Base-by-base conservation (phyloP, 2,888 invertebrate species). In the Tenthredo distinguenda region DNA sequence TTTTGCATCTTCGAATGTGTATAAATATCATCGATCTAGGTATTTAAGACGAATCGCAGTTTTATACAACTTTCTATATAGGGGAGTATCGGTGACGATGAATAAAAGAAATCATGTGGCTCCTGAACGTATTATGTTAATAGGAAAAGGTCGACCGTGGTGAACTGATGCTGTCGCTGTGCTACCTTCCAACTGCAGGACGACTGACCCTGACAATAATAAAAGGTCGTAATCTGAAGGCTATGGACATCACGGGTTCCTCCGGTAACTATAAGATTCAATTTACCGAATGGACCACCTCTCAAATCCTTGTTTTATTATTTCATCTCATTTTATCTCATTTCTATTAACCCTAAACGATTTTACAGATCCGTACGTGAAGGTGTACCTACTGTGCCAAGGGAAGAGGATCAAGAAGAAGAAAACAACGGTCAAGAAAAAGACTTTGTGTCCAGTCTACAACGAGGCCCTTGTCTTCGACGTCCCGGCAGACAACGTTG, bases 381-480 rank as follows among this genome's bases (percentile, higher is more conserved):
- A 99, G 94, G 97, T 98, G 40, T 97, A 97, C 90, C 95, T 99
- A 85, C 95, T 98, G 89, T 97, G 97, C 91, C 97, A 97, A 93
- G 97, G 97, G 3, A 98, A 98, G 92, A 95, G 98, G 86, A 97
- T 99, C 90, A 98, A 98, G 94, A 98, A 98, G 94, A 97, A 98
- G 94, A 98, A 98, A 93, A 98, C 99, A 0, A 97, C 97, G 0
- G 98, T 98, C 0, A 97, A 98, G 93, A 96, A 97, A 91, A 97
- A 97, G 89, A 98, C 97, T 0, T 94, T 98, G 0, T 96, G 96
- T 92, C 98, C 99, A 0, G 97, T 98, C 0, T 99, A 98, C 94
- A 99, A 99, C 92, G 99, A 99, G 93, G 98, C 98, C 0, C 94
- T 99, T 87, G 98, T 98, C 12, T 99, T 99, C 92, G 99, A 99